These are phyloP conservation scores for Sinodicranocentrus sp. DNA, from an alignment of 2,888 invertebrate genomes.

Conservation along the genomic window DNA sequence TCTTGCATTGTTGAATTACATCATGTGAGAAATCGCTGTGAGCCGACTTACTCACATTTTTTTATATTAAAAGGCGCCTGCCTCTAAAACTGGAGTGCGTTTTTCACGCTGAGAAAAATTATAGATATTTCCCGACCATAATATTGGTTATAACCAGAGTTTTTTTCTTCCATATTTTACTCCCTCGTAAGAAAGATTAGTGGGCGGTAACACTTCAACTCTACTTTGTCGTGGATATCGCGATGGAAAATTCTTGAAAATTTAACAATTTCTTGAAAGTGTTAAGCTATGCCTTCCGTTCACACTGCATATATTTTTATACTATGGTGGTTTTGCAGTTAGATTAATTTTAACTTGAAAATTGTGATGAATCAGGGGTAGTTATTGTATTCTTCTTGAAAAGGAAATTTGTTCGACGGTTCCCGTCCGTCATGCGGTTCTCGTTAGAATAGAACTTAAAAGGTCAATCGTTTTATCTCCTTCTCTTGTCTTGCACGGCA, in stretches of 20 bases:
- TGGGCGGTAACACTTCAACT: constrained; percentile 62
- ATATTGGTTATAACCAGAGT: not conserved
- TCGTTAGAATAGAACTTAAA: constrained; percentile 57
- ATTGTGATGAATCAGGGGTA: no score
- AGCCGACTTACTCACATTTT: constrained; percentile 1
- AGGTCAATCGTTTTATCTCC: constrained; percentile 39
- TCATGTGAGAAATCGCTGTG: constrained; percentile 18
- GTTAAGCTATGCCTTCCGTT: not conserved
- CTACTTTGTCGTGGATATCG: not conserved
- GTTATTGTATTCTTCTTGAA: no score
- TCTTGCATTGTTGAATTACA: no score
- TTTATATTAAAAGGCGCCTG: not conserved
- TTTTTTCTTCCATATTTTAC: not conserved
- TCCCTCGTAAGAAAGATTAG: constrained; percentile 63
- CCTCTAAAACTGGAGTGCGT: constrained; percentile 6
- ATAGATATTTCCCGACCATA: not conserved
- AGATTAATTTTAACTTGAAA: no score
- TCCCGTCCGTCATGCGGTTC: constrained; percentile 68
- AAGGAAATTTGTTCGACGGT: no score
- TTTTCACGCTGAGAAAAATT: not conserved
- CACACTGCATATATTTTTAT: no score
- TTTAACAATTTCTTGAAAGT: not conserved
- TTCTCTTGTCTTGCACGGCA: constrained; percentile 7
- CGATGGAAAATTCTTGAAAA: not conserved
- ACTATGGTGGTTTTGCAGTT: no score